Evolutionary conservation across 2,113 vertebrate genomes (phyloP).

Genomic region (Poeciliopsis retropinna): DNA sequence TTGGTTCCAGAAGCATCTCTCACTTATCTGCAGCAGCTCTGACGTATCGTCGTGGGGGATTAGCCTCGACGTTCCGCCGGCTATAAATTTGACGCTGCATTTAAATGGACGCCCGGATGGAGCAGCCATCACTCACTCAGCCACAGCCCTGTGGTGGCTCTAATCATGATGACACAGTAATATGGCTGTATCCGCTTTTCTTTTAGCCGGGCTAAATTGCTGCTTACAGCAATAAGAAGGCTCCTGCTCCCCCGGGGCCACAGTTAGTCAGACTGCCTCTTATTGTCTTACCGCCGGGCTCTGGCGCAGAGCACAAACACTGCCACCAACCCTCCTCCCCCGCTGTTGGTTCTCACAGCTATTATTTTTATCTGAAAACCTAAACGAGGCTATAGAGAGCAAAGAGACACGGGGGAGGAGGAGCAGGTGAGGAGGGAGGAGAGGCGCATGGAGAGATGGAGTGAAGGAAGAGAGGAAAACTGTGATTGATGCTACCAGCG

Average conservation of each 20-base stretch:
- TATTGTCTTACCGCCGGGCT: slow-evolving; percentile 65
- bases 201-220: slow-evolving; percentile 64
- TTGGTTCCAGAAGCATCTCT: slow-evolving; percentile 11
- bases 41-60: slow-evolving; percentile 38
- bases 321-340: slow-evolving; percentile 51
- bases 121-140: slow-evolving; percentile 55
- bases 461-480: slow-evolving; percentile 58
- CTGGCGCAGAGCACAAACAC: slow-evolving; percentile 63
- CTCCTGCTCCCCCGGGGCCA: slow-evolving; percentile 63
- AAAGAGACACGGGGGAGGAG: slow-evolving; percentile 38
- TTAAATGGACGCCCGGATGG: slow-evolving; percentile 47
- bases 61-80: slow-evolving; percentile 53
- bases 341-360: slow-evolving; percentile 62
- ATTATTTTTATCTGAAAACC: slow-evolving; percentile 75
- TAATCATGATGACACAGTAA: slow-evolving; percentile 62
- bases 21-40: slow-evolving; percentile 40
- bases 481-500: slow-evolving; percentile 74
- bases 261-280: slow-evolving; percentile 62
- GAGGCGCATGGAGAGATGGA: slow-evolving; percentile 35
- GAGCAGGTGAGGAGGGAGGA: slow-evolving; percentile 13
- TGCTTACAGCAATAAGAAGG: slow-evolving; percentile 67
- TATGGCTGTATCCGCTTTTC: slow-evolving; percentile 42
- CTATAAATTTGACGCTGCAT: slow-evolving; percentile 50
- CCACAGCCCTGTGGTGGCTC: slow-evolving; percentile 54
- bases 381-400: slow-evolving; percentile 56